Evolutionary conservation across 2,113 vertebrate species (phyloP).

Genomic region (Anolis carolinensis): DNA sequence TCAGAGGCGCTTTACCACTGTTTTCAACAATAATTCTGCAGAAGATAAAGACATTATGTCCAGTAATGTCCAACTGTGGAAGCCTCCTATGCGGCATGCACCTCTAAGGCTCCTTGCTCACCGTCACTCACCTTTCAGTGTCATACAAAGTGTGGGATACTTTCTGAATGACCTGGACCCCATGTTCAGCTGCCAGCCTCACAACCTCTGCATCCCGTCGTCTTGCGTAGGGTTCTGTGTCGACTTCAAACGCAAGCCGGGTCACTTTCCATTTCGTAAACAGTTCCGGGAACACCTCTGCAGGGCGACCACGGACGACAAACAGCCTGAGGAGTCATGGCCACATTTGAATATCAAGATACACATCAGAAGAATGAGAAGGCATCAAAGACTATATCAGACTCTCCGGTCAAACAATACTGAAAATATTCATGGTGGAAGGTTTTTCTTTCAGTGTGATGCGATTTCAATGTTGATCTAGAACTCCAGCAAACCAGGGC

Average conservation of each 20-base stretch:
- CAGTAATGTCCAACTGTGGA: neutral
- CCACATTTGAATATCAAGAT: neutral
- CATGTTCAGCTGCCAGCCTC: conserved; percentile 56
- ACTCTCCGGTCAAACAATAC: neutral
- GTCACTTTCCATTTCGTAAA: conserved; percentile 72
- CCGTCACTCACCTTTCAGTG: conserved; percentile 62
- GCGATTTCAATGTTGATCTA: neutral
- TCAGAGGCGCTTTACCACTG: conserved; percentile 72
- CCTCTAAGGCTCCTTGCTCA: too few species aligned
- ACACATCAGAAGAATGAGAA: neutral
- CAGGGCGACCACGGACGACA: conserved; percentile 68
- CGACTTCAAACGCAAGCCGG: conserved; percentile 72
- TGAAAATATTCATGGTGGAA: neutral
- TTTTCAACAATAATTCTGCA: conserved; percentile 76
- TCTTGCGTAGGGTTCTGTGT: conserved; percentile 72
- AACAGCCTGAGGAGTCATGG: conserved; percentile 68
- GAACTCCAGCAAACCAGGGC: too few species aligned
- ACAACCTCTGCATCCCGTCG: conserved; percentile 58
- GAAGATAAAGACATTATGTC: neutral
- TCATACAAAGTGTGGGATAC: conserved; percentile 76
- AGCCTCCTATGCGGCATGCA: neutral
- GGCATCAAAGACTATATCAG: neutral
- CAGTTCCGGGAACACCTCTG: conserved; percentile 73
- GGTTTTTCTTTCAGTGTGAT: neutral
- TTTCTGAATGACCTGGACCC: conserved; percentile 70